Percentiles rank a stretch among this genome's conserved stretches.
These are phyloP conservation scores for Dolichopus griseipennis DNA, from an alignment of 2,888 invertebrate genomes.

Conservation along the genomic window DNA sequence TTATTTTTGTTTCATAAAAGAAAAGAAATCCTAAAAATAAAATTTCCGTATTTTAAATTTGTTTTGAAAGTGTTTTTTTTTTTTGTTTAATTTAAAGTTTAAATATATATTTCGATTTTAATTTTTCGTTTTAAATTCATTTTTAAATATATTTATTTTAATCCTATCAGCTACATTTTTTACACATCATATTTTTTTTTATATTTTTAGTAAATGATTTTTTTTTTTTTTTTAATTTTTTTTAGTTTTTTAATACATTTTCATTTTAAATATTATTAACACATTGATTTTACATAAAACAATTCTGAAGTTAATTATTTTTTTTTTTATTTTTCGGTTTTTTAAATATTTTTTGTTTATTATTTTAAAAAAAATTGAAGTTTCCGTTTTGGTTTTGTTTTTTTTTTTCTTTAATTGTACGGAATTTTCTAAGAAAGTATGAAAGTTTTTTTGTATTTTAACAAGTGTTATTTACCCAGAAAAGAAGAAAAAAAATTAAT, in stretches of 20 bases:
- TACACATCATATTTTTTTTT: neutral
- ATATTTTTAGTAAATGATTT: neutral
- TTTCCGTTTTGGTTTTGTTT: too few species aligned
- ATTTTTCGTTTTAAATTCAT: conserved; percentile 11
- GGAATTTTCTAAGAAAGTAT: too few species aligned
- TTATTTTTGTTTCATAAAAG: neutral
- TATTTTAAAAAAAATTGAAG: too few species aligned
- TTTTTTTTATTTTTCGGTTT: too few species aligned
- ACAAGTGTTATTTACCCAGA: too few species aligned
- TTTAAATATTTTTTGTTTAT: too few species aligned
- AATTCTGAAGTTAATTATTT: neutral
- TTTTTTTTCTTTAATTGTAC: too few species aligned
- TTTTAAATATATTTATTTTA: neutral
- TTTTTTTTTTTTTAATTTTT: neutral
- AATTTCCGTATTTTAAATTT: neutral
- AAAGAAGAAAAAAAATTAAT: too few species aligned
- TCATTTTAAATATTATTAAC: neutral
- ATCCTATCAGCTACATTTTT: neutral
- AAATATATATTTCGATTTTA: conserved; percentile 7
- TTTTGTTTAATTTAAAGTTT: conserved; percentile 11
- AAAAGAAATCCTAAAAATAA: conserved; percentile 17
- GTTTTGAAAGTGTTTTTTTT: neutral
- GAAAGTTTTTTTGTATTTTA: too few species aligned
- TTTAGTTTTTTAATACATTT: neutral
- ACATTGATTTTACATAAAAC: neutral